phyloP scores from a whole-genome alignment of 1,140 invertebrate genomes.

The Maconellicoccus hirsutus region DNA sequence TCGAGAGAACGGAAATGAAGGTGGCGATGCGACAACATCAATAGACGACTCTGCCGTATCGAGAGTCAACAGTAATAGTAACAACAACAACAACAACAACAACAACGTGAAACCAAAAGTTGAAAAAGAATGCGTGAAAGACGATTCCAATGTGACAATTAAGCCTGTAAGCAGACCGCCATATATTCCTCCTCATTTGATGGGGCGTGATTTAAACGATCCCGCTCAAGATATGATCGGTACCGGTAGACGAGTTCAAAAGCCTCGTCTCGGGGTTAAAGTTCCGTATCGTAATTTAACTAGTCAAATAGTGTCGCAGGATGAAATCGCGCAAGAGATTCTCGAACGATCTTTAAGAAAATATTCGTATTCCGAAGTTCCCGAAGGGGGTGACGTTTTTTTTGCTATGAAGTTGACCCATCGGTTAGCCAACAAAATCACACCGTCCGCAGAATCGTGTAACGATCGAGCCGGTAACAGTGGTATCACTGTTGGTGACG shows the following conservation, averaged over 20 bases:
- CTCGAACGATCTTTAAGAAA: conserved; percentile 35
- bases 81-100: too few relatives aligned
- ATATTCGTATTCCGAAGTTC: conserved; percentile 30
- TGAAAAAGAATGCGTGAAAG: too few relatives aligned
- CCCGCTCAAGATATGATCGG: conserved; percentile 27
- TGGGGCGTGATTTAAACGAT: conserved; percentile 30
- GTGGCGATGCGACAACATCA: too few relatives aligned
- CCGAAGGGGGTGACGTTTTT: conserved; percentile 37
- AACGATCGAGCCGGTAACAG: neutral
- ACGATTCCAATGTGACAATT: neutral
- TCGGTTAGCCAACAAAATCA: conserved; percentile 37
- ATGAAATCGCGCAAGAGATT: conserved; percentile 39
- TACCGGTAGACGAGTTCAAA: conserved; percentile 31
- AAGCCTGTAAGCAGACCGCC: neutral
- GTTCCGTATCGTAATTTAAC: conserved; percentile 38
- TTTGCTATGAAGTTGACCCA: conserved; percentile 41
- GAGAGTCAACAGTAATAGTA: too few relatives aligned
- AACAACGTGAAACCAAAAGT: too few relatives aligned
- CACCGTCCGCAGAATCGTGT: neutral
- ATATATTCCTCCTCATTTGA: conserved; percentile 29
- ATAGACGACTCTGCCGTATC: too few relatives aligned
- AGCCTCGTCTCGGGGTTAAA: conserved; percentile 37
- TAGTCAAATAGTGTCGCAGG: conserved; percentile 39
- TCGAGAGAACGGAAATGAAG: too few relatives aligned
- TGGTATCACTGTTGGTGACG: neutral